Conservation (phyloP, 2,888 invertebrate genomes). For the Thera britannica region DNA sequence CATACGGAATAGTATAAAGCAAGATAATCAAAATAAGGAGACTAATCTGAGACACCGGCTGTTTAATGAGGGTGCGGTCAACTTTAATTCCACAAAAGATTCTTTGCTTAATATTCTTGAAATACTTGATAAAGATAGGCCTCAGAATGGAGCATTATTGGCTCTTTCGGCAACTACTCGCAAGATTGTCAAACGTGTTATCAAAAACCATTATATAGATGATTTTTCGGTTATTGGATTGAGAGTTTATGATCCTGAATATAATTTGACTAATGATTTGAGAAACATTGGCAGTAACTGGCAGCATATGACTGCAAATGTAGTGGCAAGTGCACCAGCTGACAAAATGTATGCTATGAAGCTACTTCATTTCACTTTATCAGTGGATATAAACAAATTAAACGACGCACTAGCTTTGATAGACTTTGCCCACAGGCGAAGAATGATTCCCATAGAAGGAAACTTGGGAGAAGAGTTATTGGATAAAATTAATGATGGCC, state of each 20-base stretch:
- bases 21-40: constrained; percentile 9
- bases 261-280: constrained; percentile 57
- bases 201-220: constrained; percentile 51
- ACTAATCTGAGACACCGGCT: constrained; percentile 9
- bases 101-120: constrained; percentile 54
- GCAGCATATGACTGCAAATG: constrained; percentile 47
- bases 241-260: constrained; percentile 47
- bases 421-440: constrained; percentile 55
- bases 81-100: constrained; percentile 37
- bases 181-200: constrained; percentile 57
- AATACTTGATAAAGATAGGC: constrained; percentile 52
- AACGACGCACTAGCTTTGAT: constrained; percentile 53
- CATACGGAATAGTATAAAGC: constrained; percentile 24
- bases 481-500: constrained; percentile 47
- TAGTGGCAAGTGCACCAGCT: constrained; percentile 45
- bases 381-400: constrained; percentile 60
- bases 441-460: constrained; percentile 51
- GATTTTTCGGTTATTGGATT: constrained; percentile 44
- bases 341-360: constrained; percentile 59
- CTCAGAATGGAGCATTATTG: constrained; percentile 47
- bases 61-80: not conserved
- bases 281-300: constrained; percentile 56
- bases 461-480: constrained; percentile 45
- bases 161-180: constrained; percentile 49
- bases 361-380: constrained; percentile 56